Conservation (phyloP, 2,888 invertebrate species). For the Ceratothoa steindachneri region DNA sequence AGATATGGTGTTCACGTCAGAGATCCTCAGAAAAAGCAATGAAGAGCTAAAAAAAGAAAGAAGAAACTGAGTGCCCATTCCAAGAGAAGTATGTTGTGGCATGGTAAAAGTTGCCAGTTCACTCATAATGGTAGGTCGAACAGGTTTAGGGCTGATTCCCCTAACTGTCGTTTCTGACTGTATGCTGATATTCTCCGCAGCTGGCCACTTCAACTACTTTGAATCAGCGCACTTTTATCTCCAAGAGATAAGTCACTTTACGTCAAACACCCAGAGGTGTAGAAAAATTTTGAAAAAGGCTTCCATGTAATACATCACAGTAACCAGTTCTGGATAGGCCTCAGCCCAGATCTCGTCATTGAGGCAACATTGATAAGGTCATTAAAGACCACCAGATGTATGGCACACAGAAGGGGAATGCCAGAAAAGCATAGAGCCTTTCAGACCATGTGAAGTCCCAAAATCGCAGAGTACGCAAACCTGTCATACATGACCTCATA, state of each 20-base stretch:
- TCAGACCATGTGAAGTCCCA: conserved; percentile 30
- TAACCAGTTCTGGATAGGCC: conserved; percentile 21
- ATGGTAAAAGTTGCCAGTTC: too few species aligned
- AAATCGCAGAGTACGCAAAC: conserved; percentile 22
- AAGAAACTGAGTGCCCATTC: too few species aligned
- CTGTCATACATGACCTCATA: conserved; percentile 29
- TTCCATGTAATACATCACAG: conserved; percentile 4
- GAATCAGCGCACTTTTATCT: conserved; percentile 31
- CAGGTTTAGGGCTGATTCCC: conserved; percentile 24
- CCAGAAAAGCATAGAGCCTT: conserved; percentile 22
- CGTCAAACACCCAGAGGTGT: conserved; percentile 20
- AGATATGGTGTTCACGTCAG: too few species aligned
- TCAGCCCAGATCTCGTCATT: conserved; percentile 22
- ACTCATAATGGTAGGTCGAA: conserved; percentile 21
- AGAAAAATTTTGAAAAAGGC: conserved; percentile 21
- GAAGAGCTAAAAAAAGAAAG: too few species aligned
- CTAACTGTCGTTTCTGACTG: conserved; percentile 21
- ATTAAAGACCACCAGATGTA: conserved; percentile 18
- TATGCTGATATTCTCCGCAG: conserved; percentile 31
- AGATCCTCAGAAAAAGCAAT: too few species aligned
- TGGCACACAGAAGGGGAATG: conserved; percentile 17
- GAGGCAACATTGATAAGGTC: conserved; percentile 8
- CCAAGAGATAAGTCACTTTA: conserved; percentile 19
- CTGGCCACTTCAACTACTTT: conserved; percentile 27
- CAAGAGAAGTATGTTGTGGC: background rate